A percentile compares a stretch with the other conserved stretches of the same genome.
Conservation (phyloP, 2,888 invertebrate species). For the Brenthis hecate region DNA sequence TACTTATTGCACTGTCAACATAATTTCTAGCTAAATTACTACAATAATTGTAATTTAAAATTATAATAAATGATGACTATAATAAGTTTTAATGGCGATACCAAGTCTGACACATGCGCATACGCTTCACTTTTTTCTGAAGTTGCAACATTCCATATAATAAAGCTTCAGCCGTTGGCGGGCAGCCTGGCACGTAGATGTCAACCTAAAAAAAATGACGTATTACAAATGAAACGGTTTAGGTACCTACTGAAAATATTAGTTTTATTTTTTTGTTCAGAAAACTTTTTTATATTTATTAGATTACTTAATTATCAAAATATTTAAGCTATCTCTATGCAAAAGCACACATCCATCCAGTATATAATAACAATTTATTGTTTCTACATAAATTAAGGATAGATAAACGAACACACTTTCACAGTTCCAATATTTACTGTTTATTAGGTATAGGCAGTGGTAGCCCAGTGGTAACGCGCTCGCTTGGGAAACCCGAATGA, state of each 20-base stretch:
- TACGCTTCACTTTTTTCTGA: slow-evolving; percentile 93
- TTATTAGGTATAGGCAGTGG: no score
- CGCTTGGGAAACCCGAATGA: no score
- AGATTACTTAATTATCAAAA: no score
- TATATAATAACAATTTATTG: no score
- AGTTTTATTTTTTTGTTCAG: neutral
- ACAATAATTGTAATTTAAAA: neutral
- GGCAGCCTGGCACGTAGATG: slow-evolving; percentile 96
- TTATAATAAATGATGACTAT: neutral
- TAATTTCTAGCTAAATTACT: slow-evolving; percentile 11
- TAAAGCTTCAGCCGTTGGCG: slow-evolving; percentile 96
- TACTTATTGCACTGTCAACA: no score
- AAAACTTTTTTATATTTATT: neutral
- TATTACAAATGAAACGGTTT: neutral
- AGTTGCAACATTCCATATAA: slow-evolving; percentile 92
- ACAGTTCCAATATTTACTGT: no score
- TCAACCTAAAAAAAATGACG: slow-evolving; percentile 75
- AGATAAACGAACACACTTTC: no score
- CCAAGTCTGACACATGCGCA: slow-evolving; percentile 80
- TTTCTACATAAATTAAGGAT: no score
- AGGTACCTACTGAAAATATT: neutral
- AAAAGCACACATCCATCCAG: no score
- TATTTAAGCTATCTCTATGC: no score
- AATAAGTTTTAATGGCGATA: slow-evolving; percentile 54
- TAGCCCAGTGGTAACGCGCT: no score